These are phyloP conservation scores for Tympanuchus pallidicinctus DNA, from an alignment of 2,113 vertebrate species.

Conservation along the genomic window DNA sequence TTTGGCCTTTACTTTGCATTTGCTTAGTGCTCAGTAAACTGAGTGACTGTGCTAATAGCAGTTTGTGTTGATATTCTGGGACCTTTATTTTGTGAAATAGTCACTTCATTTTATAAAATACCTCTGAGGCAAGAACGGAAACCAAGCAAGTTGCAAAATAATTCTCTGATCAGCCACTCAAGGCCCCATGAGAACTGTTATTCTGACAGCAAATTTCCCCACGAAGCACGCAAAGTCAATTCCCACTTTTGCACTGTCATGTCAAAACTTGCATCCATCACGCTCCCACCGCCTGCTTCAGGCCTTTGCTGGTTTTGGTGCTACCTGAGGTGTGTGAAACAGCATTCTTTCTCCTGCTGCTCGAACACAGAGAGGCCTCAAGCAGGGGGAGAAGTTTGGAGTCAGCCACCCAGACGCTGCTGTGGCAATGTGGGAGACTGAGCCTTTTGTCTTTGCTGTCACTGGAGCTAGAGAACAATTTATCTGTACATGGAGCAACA, in stretches of 20 bases:
- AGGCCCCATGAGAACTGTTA: background rate
- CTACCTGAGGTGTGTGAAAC: background rate
- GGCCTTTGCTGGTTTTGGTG: background rate
- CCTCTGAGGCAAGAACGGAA: constrained; percentile 5
- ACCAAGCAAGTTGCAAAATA: background rate
- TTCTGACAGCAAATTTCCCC: background rate
- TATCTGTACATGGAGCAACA: constrained; percentile 37
- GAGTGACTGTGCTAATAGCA: background rate
- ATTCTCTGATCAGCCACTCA: background rate
- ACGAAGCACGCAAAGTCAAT: background rate
- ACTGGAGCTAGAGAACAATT: constrained; percentile 41
- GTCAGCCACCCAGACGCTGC: constrained; percentile 57
- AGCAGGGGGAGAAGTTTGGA: background rate
- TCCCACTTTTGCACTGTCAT: background rate
- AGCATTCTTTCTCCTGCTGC: background rate
- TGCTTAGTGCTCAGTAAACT: background rate
- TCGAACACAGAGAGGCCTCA: constrained; percentile 33
- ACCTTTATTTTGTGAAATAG: constrained; percentile 10
- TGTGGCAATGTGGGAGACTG: constrained; percentile 2
- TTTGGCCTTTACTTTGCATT: background rate
- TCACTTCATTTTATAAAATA: background rate
- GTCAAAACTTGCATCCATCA: background rate
- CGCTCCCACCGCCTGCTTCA: background rate
- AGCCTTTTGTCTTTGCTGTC: constrained; percentile 57
- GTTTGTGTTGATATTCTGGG: background rate